Evolutionary conservation across 1,140 invertebrate genomes (phyloP).

Genomic region (Orchestia grillus): DNA sequence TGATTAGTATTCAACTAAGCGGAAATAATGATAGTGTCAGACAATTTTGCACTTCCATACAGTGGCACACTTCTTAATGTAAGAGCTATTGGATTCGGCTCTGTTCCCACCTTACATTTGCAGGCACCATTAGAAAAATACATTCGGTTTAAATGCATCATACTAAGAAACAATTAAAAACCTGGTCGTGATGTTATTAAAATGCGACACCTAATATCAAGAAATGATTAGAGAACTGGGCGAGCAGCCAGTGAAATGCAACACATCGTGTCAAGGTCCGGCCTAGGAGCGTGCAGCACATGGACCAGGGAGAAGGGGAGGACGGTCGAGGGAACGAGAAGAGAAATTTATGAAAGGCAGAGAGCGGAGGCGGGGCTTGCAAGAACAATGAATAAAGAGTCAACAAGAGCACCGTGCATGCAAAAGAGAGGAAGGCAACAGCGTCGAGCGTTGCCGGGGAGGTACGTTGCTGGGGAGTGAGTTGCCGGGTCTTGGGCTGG

Average conservation of each 20-base stretch:
- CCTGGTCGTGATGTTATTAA: too few relatives aligned
- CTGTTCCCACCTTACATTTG: too few relatives aligned
- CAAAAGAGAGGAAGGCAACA: not conserved
- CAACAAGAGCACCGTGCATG: not conserved
- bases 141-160: too few relatives aligned
- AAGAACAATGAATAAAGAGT: slow-evolving; percentile 2
- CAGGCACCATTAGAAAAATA: too few relatives aligned
- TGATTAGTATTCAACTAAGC: too few relatives aligned
- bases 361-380: not conserved
- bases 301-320: not conserved
- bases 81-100: too few relatives aligned
- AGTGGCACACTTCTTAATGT: too few relatives aligned
- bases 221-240: not conserved
- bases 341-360: not conserved
- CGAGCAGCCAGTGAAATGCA: not conserved
- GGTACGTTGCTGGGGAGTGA: not conserved
- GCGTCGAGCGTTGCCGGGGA: not conserved
- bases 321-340: not conserved
- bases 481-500: not conserved
- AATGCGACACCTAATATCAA: too few relatives aligned
- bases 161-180: too few relatives aligned
- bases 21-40: too few relatives aligned
- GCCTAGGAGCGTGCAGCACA: not conserved
- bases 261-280: not conserved
- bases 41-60: too few relatives aligned